Evolutionary conservation across 1,140 invertebrate genomes (phyloP), one percentile per base, ranked within the genome.

Genomic region (Andricus grossulariae): DNA sequence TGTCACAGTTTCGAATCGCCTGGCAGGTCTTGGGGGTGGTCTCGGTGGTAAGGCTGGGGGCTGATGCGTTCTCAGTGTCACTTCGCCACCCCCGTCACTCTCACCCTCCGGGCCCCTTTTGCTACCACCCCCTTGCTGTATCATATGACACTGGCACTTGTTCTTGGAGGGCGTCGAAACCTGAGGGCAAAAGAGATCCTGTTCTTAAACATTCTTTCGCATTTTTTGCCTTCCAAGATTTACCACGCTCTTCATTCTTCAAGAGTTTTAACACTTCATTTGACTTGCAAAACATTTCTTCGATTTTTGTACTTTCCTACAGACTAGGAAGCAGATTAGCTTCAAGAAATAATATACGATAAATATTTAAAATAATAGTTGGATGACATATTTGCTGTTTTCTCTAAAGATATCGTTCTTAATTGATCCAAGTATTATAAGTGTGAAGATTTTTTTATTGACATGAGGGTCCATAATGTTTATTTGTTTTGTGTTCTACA

Each of bases 61-160:
- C 80, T 91, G 89, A 87, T 89, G 89, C 72, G 85, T 88, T 87
- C 88, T 89, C 57, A 86, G 86, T 78, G 85, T 85, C 50, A 88
- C 82, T 71, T 88, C 87, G 70, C 81, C 77, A 52, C 84, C 84
- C 45, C 81, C 86, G 72, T 86, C 87, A 77, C 72, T 84, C 49
- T 88, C 85, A 73, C 87, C 85, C 50, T 91, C 89, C 3, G 84
- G 52, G 19, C 80, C 85, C 70, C 80, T 82, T 75, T 88, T 90
- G 73, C 80, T 87, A 75, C 85, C 80, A 76, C 75, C 80, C 66
- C 73, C 77, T 74, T 89, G 86, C 72, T 88, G 87, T 71, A 90
- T 84, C 54, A 85, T 83, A 79, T 92, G 91, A 77, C 91, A 92
- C 81, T 90, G 90, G 82, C 91, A 92, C 74, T 92, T 91, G 75